A percentile compares a stretch with the other conserved stretches of the same genome.
phyloP scores from a whole-genome alignment of 2,797 vertebrate genomes.

The Triplophysa bombifrons region DNA sequence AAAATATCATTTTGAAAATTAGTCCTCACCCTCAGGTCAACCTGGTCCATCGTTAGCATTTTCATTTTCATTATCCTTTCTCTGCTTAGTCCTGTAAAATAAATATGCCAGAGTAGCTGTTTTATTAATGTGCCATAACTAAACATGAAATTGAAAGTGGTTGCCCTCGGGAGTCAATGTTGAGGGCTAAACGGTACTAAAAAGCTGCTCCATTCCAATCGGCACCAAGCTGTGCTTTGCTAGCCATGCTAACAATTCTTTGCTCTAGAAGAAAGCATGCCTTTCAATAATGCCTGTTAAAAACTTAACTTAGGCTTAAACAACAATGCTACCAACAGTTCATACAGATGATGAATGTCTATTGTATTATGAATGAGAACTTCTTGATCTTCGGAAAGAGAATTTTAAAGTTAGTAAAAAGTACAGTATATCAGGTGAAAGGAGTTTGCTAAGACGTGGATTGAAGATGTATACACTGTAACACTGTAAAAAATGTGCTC shows the following conservation, averaged over 20 bases:
- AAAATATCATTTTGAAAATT: neutral
- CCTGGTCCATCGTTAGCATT: conserved; percentile 22
- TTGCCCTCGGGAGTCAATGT: conserved; percentile 25
- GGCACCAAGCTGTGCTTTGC: conserved; percentile 14
- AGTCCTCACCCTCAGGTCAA: conserved; percentile 28
- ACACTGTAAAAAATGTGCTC: too few species aligned
- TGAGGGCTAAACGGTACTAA: conserved; percentile 36
- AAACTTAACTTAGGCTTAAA: conserved; percentile 39
- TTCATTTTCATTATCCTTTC: conserved; percentile 29
- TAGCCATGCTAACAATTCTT: conserved; percentile 17
- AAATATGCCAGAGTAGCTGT: conserved; percentile 35
- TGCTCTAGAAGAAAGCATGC: conserved; percentile 4
- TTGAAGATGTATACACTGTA: neutral
- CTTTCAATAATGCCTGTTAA: conserved; percentile 42
- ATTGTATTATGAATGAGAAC: conserved; percentile 35
- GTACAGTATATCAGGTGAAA: conserved; percentile 11
- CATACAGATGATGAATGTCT: neutral
- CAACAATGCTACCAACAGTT: conserved; percentile 7
- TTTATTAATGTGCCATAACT: conserved; percentile 46
- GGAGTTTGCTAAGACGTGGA: conserved; percentile 21
- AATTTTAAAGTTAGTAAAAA: neutral
- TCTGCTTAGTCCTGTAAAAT: conserved; percentile 46
- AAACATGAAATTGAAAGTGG: conserved; percentile 36
- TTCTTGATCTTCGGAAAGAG: conserved; percentile 1
- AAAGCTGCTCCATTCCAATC: conserved; percentile 13